Conservation (phyloP, 2,113 vertebrate species). For the Ophthalmolycus amberensis region DNA sequence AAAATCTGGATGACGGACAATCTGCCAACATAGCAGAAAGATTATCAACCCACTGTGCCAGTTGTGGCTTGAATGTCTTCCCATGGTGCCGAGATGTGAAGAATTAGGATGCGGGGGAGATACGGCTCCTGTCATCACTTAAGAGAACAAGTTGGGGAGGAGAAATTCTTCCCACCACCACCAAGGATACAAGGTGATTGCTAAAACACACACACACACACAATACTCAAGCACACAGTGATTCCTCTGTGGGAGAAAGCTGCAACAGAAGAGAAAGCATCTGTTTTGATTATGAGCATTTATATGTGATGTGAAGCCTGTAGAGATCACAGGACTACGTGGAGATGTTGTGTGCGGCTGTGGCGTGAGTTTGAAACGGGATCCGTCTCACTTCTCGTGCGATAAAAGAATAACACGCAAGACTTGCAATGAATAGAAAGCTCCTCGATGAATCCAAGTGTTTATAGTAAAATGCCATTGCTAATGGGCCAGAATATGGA, state of each 20-base stretch:
- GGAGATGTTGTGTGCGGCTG: conserved; percentile 1
- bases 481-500: conserved; percentile 65
- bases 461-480: conserved; percentile 68
- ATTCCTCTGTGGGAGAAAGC: conserved; percentile 44
- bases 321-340: neutral
- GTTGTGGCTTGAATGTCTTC: conserved; percentile 58
- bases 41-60: conserved; percentile 28
- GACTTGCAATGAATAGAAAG: conserved; percentile 73
- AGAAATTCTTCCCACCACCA: conserved; percentile 62
- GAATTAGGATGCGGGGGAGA: conserved; percentile 64
- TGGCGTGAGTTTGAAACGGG: conserved; percentile 57
- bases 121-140: conserved; percentile 68
- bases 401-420: conserved; percentile 77
- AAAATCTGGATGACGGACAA: conserved; percentile 26
- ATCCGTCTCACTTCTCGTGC: conserved; percentile 69
- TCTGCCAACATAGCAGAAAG: conserved; percentile 32
- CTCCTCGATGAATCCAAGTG: conserved; percentile 72
- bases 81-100: conserved; percentile 33
- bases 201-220: conserved; percentile 34
- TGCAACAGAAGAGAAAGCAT: conserved; percentile 57
- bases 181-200: conserved; percentile 55
- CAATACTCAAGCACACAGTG: neutral
- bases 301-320: conserved; percentile 37
- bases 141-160: conserved; percentile 61
- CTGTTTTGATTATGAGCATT: conserved; percentile 53